Evolutionary conservation across 2,888 invertebrate species (phyloP), one percentile per base, ranked within the genome.

Genomic region (Augochlorella aurata): DNA sequence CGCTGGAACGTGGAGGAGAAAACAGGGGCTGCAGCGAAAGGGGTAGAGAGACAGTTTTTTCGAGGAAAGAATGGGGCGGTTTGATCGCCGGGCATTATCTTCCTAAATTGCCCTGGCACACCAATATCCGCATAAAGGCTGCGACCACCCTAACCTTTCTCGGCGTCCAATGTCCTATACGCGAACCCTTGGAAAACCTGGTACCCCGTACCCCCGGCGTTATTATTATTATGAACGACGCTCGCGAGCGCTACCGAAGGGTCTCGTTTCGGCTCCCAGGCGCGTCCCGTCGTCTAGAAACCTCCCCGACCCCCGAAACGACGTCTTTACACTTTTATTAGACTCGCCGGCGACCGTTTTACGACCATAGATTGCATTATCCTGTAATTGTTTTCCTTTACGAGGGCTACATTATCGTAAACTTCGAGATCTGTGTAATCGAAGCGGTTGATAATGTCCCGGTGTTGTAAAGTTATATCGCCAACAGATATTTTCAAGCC

Each of bases 41-140:
- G 47, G 44, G 38, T 58, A 21, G 63, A 24, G 49, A 70, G 73
- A 52, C 54, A 38, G 18, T 81, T 81, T 81, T 84, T 83, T 81
- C 77, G 83, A 79, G 79, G 70, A 72, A 38, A 86, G 79, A 90
- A 90, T 88, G 86, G 87, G 87, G 74, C 80, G 81, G 82, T 79
- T 85, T 79, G 89, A 90, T 89, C 88, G 88, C 75, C 84, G 80
- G 71, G 87, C 85, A 90, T 92, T 92, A 92, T 92, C 90, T 90
- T 90, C 81, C 86, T 82, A 90, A 91, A 91, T 91, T 92, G 90
- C 87, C 83, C 85, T 76, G 79, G 86, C 80, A 84, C 69, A 77
- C 87, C 85, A 80, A 82, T 85, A 86, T 84, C 72, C 81, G 76
- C 81, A 87, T 84, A 86, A 87, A 87, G 85, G 75, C 77, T 69